These are phyloP conservation scores for Heliconius hewitsoni DNA, from an alignment of 1,140 invertebrate genomes.

Conservation along the genomic window DNA sequence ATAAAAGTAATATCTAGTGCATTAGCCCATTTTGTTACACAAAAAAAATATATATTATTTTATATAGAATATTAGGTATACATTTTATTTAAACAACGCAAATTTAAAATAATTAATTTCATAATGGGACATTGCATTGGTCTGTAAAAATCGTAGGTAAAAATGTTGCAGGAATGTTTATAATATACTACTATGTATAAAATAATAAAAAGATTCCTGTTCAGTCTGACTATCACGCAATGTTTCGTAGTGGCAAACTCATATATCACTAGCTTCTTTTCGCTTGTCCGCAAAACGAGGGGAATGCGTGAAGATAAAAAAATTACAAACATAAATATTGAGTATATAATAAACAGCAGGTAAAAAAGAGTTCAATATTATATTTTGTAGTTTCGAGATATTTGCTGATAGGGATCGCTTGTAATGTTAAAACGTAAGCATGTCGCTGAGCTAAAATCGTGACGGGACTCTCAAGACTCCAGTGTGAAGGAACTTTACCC, in stretches of 20 bases:
- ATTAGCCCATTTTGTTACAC: too few species aligned
- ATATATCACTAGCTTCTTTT: neutral
- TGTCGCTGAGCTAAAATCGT: constrained; percentile 38
- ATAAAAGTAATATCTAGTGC: too few species aligned
- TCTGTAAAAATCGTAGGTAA: neutral
- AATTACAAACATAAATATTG: too few species aligned
- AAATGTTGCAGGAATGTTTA: neutral
- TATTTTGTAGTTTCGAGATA: neutral
- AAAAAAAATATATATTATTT: too few species aligned
- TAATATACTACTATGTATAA: neutral
- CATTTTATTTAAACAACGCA: too few species aligned
- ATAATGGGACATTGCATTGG: too few species aligned
- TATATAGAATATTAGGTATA: too few species aligned
- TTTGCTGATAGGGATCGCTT: constrained; percentile 22
- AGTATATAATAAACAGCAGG: neutral
- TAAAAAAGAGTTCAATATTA: neutral
- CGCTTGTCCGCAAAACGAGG: neutral
- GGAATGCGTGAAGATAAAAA: neutral
- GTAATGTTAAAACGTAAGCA: constrained; percentile 34
- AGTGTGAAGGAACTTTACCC: constrained; percentile 18
- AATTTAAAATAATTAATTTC: too few species aligned
- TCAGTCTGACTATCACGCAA: neutral
- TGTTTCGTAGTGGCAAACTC: neutral
- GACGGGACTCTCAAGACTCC: constrained; percentile 31
- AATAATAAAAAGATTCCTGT: neutral